Conservation (phyloP, 1,140 invertebrate genomes). For the Drosophila virilis region DNA sequence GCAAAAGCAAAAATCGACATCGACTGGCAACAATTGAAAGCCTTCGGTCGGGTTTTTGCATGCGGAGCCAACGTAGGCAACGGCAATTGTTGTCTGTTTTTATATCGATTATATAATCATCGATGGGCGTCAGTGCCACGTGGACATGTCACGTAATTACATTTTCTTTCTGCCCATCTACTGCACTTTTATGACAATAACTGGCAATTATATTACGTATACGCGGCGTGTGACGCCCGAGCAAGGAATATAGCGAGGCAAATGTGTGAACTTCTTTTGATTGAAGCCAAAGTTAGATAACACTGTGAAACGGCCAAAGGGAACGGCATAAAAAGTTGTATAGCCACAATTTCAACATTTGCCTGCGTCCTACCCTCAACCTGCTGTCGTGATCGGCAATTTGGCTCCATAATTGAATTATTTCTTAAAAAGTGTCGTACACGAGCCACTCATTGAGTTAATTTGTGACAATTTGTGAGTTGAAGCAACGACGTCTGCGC, state of each 20-base stretch:
- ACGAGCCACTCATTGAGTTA: slow-evolving; percentile 76
- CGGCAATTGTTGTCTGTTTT: slow-evolving; percentile 15
- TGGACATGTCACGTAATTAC: slow-evolving; percentile 59
- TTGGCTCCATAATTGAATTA: slow-evolving; percentile 69
- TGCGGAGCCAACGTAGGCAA: slow-evolving; percentile 1
- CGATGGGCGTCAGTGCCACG: slow-evolving; percentile 47
- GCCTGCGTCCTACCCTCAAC: background rate
- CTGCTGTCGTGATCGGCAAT: background rate
- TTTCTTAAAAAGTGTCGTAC: slow-evolving; percentile 55
- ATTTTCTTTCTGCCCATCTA: slow-evolving; percentile 28
- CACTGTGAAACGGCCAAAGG: background rate
- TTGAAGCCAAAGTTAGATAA: background rate
- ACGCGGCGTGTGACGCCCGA: slow-evolving; percentile 34
- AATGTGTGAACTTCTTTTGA: background rate
- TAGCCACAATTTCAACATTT: background rate
- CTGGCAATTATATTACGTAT: slow-evolving; percentile 66
- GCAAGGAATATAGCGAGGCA: background rate
- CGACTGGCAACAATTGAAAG: slow-evolving; percentile 62
- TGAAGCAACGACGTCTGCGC: slow-evolving; percentile 49
- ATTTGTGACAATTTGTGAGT: slow-evolving; percentile 70
- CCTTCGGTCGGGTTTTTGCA: slow-evolving; percentile 55
- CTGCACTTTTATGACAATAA: slow-evolving; percentile 17
- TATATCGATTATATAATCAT: slow-evolving; percentile 75
- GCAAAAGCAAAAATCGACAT: slow-evolving; percentile 28
- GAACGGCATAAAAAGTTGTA: too few species aligned